Base-by-base conservation (phyloP, 2,113 vertebrate species). In the Rhinogobius similis region DNA sequence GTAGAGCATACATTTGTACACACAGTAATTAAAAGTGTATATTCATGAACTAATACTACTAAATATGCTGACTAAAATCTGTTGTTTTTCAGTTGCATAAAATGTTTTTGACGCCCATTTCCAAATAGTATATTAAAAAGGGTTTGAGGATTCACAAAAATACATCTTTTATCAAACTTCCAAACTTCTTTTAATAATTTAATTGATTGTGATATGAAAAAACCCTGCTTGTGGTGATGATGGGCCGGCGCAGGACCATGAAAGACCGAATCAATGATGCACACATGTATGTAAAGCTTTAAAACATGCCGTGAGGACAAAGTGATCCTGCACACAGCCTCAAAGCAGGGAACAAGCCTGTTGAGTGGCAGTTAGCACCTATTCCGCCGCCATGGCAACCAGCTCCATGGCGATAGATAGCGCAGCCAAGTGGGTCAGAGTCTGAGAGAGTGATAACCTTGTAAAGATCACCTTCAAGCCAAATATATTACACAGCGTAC, bases 341-440 rank as follows among this genome's bases (percentile, higher is more conserved):
- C 73, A 43, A 38, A 70, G 78, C 71, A 83, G 73, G 77, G 68
- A 88, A 81, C 82, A 74, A 87, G 88, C 74, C 73, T 82, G 80
- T 82, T 91, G 90, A 90, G 82, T 91, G 90, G 87, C 89, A 89
- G 88, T 89, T 90, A 88, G 87, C 83, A 89, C 84, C 89, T 89
- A 86, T 89, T 86, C 89, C 79, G 90, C 87, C 89, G 84, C 88
- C 90, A 92, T 92, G 88, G 90, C 88, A 92, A 92, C 90, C 76
- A 82, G 87, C 83, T 86, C 86, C 88, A 90, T 85, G 62, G 82
- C 83, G 70, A 90, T 88, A 90, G 89, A 90, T 90, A 83, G 78
- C 67, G 53, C 88, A 88, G 87, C 88, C 87, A 90, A 90, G 87
- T 92, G 88, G 90, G 90, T 92, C 90, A 90, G 86, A 86, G 83